Evolutionary conservation across 2,113 vertebrate species (phyloP).

Genomic region (Haliaeetus leucogaster): DNA sequence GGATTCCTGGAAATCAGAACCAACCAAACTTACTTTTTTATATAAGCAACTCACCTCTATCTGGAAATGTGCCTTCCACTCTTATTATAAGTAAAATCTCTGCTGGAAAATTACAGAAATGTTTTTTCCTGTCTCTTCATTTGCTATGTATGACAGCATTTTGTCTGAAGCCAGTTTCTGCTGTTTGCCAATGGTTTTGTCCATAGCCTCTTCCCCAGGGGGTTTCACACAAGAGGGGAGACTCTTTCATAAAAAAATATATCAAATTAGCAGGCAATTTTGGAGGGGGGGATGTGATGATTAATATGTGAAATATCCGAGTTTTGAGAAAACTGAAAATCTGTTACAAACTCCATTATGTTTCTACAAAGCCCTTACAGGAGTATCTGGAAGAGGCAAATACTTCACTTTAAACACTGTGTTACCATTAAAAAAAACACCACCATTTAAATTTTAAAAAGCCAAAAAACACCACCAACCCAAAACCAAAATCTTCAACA

Average conservation of each 20-base stretch:
- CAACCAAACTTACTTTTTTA: constrained; percentile 57
- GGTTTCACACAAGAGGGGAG: constrained; percentile 67
- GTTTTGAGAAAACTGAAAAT: not conserved
- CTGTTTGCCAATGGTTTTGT: constrained; percentile 64
- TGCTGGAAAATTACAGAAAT: constrained; percentile 66
- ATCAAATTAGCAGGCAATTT: constrained; percentile 59
- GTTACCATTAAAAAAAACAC: not conserved
- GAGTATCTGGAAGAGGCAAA: not conserved
- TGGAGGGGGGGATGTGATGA: not conserved
- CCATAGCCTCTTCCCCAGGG: constrained; percentile 63
- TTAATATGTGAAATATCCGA: constrained; percentile 29
- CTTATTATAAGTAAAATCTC: constrained; percentile 61
- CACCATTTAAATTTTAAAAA: not conserved
- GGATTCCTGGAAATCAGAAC: constrained; percentile 54
- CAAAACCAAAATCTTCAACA: not conserved
- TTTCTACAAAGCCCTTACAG: not conserved
- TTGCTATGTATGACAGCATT: constrained; percentile 64
- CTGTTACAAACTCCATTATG: not conserved
- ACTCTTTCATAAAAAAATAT: constrained; percentile 68
- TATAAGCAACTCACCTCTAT: constrained; percentile 59
- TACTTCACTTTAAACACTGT: not conserved
- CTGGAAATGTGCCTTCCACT: constrained; percentile 63
- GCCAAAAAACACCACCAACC: not conserved
- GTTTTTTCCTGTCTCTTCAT: constrained; percentile 66
- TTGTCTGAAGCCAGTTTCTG: constrained; percentile 64